Evolutionary conservation across 2,797 vertebrate genomes (phyloP).

Genomic region (Monodelphis domestica): DNA sequence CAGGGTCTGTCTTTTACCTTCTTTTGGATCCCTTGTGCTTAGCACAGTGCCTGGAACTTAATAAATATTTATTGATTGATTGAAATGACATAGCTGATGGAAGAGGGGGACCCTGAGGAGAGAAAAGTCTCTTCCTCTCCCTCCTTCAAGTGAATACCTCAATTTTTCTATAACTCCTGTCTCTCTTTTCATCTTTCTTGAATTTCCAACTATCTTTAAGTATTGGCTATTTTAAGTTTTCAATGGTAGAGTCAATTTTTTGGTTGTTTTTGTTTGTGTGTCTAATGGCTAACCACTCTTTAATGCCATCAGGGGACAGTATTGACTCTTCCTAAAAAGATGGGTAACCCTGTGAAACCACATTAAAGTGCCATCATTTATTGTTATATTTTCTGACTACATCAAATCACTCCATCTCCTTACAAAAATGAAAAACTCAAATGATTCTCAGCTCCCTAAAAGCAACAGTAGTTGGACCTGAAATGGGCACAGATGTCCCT

Average conservation of each 20-base stretch:
- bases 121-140: neutral
- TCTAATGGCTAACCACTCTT: neutral
- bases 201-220: neutral
- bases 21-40: neutral
- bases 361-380: neutral
- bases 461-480: neutral
- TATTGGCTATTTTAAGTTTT: neutral
- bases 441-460: neutral
- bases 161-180: neutral
- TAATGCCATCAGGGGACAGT: neutral
- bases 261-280: neutral
- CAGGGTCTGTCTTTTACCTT: neutral
- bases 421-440: neutral
- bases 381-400: neutral
- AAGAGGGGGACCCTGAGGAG: rapidly evolving
- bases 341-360: too few relatives aligned
- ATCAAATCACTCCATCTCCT: neutral
- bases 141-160: neutral
- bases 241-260: neutral
- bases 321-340: neutral
- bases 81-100: too few relatives aligned
- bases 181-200: neutral
- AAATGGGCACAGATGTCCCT: neutral
- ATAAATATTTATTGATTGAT: neutral
- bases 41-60: neutral